Base-by-base conservation (phyloP, 2,888 invertebrate genomes). In the Meteorus cinctellus region DNA sequence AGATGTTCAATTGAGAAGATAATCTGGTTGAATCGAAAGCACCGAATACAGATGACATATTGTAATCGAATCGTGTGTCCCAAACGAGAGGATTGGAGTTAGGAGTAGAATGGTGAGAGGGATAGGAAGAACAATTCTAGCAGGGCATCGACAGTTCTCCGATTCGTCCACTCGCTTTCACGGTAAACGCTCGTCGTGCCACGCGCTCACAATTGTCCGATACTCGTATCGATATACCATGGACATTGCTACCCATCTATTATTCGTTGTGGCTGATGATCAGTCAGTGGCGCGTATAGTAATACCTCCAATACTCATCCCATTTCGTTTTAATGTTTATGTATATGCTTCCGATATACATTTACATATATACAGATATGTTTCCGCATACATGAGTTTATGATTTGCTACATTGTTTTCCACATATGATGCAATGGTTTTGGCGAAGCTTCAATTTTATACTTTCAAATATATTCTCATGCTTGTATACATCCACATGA, bases 181-280 rank as follows among this genome's bases (percentile, higher is more conserved):
- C 84, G 84, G 83, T 86, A 82, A 68, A 71, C 82, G 81, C 83
- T 68, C 48, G 51, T 67, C 29, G 29, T 34, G 81, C 84, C 82
- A 81, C 82, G 82, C 84, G 83, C 85, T 86, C 31, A 5, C 86
- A 85, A 86, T 87, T 86, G 86, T 86, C 82, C 84, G 82, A 82
- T 34, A 69, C 69, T 51, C 82, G 81, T 85, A 84, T 86, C 85
- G 86, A 84, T 84, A 83, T 82, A 82, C 83, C 19, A 19, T 55
- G 55, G 84, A 83, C 86, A 85, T 86, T 83, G 81, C 84, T 82
- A 82, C 84, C 85, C 84, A 83, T 84, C 86, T 84, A 87, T 88
- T 88, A 86, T 87, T 86, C 83, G 84, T 84, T 85, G 85, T 84
- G 84, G 85, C 84, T 85, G 84, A 85, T 86, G 84, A 83, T 84